These are phyloP conservation scores for Bombus breviceps DNA, from an alignment of 1,140 invertebrate genomes.

Conservation along the genomic window DNA sequence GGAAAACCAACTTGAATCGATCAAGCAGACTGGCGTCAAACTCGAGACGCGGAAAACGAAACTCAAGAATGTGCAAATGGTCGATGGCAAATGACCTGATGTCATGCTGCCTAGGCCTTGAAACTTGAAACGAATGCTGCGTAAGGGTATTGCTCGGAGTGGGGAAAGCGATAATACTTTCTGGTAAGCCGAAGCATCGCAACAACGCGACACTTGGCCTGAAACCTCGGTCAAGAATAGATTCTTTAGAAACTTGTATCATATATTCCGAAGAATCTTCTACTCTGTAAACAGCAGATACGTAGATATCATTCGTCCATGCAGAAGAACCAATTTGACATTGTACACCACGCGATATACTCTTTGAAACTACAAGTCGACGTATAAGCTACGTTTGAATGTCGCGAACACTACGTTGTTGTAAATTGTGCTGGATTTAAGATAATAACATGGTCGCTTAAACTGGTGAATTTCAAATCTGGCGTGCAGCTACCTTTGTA, in stretches of 20 bases:
- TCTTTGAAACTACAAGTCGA: too few species aligned
- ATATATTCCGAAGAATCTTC: not conserved
- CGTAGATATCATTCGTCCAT: not conserved
- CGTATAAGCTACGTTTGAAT: too few species aligned
- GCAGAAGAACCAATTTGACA: too few species aligned
- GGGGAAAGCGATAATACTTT: conserved; percentile 19
- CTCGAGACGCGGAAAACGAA: too few species aligned
- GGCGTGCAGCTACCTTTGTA: conserved; percentile 24
- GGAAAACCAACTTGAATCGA: not conserved
- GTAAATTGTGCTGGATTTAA: not conserved
- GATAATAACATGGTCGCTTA: not conserved
- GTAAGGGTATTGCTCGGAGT: not conserved
- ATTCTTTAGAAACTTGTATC: not conserved
- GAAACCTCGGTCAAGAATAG: not conserved
- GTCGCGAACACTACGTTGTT: not conserved
- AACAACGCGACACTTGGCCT: not conserved
- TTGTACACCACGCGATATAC: too few species aligned
- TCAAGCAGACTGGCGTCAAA: not conserved
- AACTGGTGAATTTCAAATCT: not conserved
- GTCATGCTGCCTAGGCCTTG: conserved; percentile 34
- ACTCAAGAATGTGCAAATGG: too few species aligned
- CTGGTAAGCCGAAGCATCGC: not conserved
- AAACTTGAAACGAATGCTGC: not conserved
- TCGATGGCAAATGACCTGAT: conserved; percentile 2
- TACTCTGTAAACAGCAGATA: not conserved